A percentile compares a stretch with the other conserved stretches of the same genome.
These are phyloP conservation scores for Orthonyx spaldingii DNA, from an alignment of 2,113 vertebrate species.

Conservation along the genomic window DNA sequence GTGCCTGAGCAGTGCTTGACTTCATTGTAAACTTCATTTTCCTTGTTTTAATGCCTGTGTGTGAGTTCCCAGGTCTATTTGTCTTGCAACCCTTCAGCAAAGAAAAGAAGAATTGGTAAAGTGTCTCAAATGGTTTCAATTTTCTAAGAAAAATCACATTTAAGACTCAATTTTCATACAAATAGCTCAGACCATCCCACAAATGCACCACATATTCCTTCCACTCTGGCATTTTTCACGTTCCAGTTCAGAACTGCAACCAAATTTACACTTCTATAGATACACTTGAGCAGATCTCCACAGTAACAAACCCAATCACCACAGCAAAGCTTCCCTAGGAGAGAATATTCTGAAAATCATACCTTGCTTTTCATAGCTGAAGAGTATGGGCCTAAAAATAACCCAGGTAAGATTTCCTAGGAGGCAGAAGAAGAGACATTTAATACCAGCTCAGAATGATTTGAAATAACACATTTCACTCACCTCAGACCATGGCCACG, in stretches of 20 bases:
- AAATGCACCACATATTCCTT: background rate
- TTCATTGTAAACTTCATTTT: background rate
- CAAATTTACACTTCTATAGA: background rate
- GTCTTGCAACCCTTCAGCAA: background rate
- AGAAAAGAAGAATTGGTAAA: accelerated
- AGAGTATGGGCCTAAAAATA: constrained; percentile 97
- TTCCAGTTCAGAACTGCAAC: background rate
- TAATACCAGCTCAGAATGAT: background rate
- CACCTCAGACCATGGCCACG: accelerated
- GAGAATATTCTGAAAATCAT: constrained; percentile 22
- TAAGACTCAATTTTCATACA: background rate
- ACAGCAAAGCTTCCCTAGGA: background rate
- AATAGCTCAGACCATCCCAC: background rate
- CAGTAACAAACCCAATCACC: background rate
- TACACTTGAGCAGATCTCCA: background rate
- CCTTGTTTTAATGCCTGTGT: accelerated
- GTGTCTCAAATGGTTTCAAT: background rate
- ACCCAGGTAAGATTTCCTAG: constrained; percentile 95
- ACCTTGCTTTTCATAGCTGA: constrained; percentile 99
- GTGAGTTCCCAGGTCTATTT: background rate
- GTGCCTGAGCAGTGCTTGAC: background rate
- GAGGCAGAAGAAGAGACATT: background rate
- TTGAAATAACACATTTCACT: background rate
- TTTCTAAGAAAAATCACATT: background rate
- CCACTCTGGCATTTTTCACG: background rate